Base-by-base conservation (phyloP, 2,113 vertebrate genomes). In the Brachypodius melanocephalos region DNA sequence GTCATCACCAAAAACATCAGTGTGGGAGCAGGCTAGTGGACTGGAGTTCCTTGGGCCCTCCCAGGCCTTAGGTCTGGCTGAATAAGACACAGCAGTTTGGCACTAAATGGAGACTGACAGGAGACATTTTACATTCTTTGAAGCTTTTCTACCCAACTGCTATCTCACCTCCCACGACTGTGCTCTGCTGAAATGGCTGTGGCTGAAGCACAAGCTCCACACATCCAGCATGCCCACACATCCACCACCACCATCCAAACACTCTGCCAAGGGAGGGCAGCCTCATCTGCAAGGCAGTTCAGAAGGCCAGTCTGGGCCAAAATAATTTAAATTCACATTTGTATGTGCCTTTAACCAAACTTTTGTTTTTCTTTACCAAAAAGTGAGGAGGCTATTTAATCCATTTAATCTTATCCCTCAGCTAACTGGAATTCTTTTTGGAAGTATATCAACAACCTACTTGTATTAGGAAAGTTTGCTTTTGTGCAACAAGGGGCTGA, bases 351-450 rank as follows among this genome's bases (percentile, higher is more conserved):
- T 82, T 77, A 91, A 68, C 46, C 4, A 6, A 82, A 85, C 9
- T 49, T 17, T 8, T 61, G 22, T 17, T 8, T 61, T 36, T 25
- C 52, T 80, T 43, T 17, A 80, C 43, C 21, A 43, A 67, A 85
- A 95, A 79, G 32, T 0, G 1, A 95, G 74, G 29, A 82, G 62
- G 67, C 40, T 76, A 91, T 83, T 90, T 96, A 94, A 97, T 93
- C 85, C 42, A 65, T 82, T 89, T 95, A 95, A 96, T 96, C 89
- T 29, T 38, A 89, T 89, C 85, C 90, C 89, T 96, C 74, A 75
- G 90, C 55, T 93, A 88, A 85, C 81, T 91, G 74, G 67, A 95
- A 93, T 93, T 93, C 93, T 88, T 85, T 62, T 55, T 96, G 93
- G 81, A 95, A 94, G 63, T 77, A 21, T 85, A 95, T 85, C 91